Percentiles rank a stretch among this genome's conserved stretches.
Evolutionary conservation across 2,888 invertebrate species (phyloP).

Genomic region (Baronia brevicornis): DNA sequence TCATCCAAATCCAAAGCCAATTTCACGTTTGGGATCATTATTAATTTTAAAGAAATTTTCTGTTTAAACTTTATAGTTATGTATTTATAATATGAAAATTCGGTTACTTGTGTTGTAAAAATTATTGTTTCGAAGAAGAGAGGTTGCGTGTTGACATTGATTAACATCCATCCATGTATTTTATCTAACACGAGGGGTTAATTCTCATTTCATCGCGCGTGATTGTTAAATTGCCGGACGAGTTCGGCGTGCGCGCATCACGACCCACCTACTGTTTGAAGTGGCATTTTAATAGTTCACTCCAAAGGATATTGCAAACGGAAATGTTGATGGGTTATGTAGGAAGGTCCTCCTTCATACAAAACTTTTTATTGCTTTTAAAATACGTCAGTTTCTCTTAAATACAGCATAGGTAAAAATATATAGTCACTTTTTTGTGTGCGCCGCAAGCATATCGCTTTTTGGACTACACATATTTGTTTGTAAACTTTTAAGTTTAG

Average conservation of each 20-base stretch:
- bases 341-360: neutral
- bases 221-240: slow-evolving; percentile 70
- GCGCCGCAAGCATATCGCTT: too few relatives aligned
- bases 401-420: too few relatives aligned
- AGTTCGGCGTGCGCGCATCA: slow-evolving; percentile 39
- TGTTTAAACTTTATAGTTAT: too few relatives aligned
- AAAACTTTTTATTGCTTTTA: slow-evolving; percentile 1
- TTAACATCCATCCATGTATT: slow-evolving; percentile 22
- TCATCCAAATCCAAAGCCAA: too few relatives aligned
- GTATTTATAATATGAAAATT: too few relatives aligned
- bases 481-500: too few relatives aligned
- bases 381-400: neutral
- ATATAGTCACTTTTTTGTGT: too few relatives aligned
- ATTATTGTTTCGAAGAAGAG: neutral
- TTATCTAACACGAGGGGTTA: slow-evolving; percentile 35
- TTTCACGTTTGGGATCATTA: too few relatives aligned
- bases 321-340: slow-evolving; percentile 6
- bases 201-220: slow-evolving; percentile 35
- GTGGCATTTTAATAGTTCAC: slow-evolving; percentile 16
- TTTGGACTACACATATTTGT: too few relatives aligned
- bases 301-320: slow-evolving; percentile 13
- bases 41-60: too few relatives aligned
- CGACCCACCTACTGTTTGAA: slow-evolving; percentile 37
- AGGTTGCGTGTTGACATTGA: slow-evolving; percentile 11
- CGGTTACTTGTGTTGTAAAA: too few relatives aligned